Evolutionary conservation across 2,888 invertebrate species (phyloP).

Genomic region (Lasioglossum leucozonium): DNA sequence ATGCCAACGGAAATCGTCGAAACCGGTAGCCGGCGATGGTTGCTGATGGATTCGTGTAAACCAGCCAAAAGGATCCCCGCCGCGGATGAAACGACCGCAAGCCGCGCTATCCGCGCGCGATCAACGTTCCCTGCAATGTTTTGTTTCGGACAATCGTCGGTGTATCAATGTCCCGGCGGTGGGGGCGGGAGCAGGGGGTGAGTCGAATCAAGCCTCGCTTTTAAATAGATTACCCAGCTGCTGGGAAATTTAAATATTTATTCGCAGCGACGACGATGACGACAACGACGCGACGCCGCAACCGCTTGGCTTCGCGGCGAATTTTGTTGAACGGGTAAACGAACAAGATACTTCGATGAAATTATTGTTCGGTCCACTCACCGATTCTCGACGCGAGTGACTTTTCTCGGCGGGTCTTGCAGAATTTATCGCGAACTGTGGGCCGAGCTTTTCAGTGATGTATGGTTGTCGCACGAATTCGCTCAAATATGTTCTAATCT

Average conservation of each 20-base stretch:
- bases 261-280: too few relatives aligned
- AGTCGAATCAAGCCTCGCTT: neutral
- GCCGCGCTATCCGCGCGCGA: neutral
- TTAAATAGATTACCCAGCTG: constrained; percentile 22
- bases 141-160: constrained; percentile 17
- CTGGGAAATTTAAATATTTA: neutral
- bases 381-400: neutral
- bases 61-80: constrained; percentile 29
- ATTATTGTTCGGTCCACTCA: constrained; percentile 34
- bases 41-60: constrained; percentile 59
- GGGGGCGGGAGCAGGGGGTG: neutral
- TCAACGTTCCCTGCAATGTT: constrained; percentile 22
- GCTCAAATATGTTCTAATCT: neutral
- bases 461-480: neutral
- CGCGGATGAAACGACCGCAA: neutral
- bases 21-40: constrained; percentile 53
- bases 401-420: neutral
- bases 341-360: constrained; percentile 7
- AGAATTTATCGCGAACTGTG: neutral
- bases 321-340: neutral
- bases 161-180: neutral
- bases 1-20: constrained; percentile 58
- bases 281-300: neutral
- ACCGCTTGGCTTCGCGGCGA: neutral
- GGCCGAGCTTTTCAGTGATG: neutral